These are phyloP conservation scores for Mylabris sibirica DNA, from an alignment of 2,888 invertebrate genomes.

Conservation along the genomic window DNA sequence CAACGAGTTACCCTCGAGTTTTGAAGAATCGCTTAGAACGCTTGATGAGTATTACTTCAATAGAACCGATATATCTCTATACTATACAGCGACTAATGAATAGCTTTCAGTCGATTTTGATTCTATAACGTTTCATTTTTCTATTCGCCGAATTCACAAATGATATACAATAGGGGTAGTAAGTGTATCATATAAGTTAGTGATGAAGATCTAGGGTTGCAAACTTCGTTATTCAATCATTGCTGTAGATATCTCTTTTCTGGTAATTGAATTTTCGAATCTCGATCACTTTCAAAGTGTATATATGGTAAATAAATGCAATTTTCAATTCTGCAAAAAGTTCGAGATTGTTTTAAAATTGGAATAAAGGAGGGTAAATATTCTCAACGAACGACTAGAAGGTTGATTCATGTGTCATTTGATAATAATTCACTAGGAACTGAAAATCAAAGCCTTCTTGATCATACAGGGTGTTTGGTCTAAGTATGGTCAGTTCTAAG, in stretches of 20 bases:
- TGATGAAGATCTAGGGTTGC: background rate
- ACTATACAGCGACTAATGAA: too few relatives aligned
- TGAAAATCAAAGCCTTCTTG: background rate
- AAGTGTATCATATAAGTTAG: too few relatives aligned
- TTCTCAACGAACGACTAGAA: background rate
- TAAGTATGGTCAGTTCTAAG: too few relatives aligned
- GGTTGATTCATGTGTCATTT: background rate
- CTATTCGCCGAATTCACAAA: too few relatives aligned
- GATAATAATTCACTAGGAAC: constrained; percentile 8
- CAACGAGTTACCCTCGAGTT: too few relatives aligned
- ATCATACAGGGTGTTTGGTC: background rate
- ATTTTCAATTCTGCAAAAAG: background rate
- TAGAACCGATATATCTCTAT: too few relatives aligned
- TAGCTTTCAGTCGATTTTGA: too few relatives aligned
- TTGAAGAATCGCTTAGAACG: too few relatives aligned
- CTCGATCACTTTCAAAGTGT: background rate
- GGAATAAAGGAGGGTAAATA: background rate
- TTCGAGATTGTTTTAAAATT: background rate
- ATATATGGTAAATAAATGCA: background rate
- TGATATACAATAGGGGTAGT: too few relatives aligned
- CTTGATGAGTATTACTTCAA: too few relatives aligned
- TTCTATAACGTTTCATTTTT: too few relatives aligned
- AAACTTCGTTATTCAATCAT: background rate
- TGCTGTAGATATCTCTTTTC: background rate
- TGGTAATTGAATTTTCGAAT: background rate